A percentile compares a stretch with the other conserved stretches of the same genome.
Conservation (phyloP, 2,797 vertebrate species). For the Allochrocebus solatus region DNA sequence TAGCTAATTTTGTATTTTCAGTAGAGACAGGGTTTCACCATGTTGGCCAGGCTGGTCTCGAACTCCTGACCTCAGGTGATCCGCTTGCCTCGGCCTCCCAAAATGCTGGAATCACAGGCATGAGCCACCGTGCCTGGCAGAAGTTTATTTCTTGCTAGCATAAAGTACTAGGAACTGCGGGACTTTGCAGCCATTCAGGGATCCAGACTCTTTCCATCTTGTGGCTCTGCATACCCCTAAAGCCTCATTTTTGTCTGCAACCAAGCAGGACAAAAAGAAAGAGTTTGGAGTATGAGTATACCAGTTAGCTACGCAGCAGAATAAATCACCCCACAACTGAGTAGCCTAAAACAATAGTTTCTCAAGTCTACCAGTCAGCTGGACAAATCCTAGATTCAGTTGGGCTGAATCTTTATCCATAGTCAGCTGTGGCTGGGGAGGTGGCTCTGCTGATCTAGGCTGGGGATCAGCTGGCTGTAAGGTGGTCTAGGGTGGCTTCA, state of each 20-base stretch:
- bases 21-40: background rate
- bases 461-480: background rate
- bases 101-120: background rate
- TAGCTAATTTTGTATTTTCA: background rate
- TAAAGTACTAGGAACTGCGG: background rate
- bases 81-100: rapidly evolving
- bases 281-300: background rate
- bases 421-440: background rate
- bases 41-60: background rate
- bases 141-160: background rate
- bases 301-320: background rate
- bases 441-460: background rate
- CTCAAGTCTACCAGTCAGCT: background rate
- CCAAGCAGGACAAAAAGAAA: background rate
- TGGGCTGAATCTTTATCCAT: background rate
- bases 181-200: background rate
- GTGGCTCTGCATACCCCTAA: background rate
- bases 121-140: background rate
- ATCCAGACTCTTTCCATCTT: background rate
- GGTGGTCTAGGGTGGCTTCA: background rate
- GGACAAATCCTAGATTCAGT: background rate
- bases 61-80: background rate
- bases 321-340: background rate
- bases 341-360: background rate
- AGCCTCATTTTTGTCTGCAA: background rate